Evolutionary conservation across 92 coral and sea anemone genomes (phyloP).

Genomic region (Phenganax subtilis): DNA sequence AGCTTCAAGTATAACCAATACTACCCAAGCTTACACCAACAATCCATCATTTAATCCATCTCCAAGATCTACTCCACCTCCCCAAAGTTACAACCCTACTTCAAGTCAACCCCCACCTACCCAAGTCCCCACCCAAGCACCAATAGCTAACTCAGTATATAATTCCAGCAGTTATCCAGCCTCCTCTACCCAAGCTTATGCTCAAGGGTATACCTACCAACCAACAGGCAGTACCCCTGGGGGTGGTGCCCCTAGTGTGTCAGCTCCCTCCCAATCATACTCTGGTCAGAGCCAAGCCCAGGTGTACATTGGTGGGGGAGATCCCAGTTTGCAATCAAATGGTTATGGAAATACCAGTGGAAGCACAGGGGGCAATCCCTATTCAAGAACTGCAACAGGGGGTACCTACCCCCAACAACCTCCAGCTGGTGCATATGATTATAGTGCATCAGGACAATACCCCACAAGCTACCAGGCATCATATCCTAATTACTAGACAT

Average conservation of each 20-base stretch:
- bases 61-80: conserved; percentile 37
- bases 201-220: conserved; percentile 31
- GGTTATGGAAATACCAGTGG: background rate
- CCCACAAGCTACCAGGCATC: conserved; percentile 23
- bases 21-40: conserved; percentile 24
- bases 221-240: conserved; percentile 14
- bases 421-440: conserved; percentile 24
- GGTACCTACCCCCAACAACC: conserved; percentile 29
- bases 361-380: conserved; percentile 4
- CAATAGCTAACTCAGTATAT: conserved; percentile 7
- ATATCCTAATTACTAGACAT: conserved; percentile 32
- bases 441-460: conserved; percentile 36
- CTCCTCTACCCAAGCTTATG: background rate
- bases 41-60: conserved; percentile 18
- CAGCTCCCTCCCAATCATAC: conserved; percentile 39
- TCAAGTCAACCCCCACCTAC: conserved; percentile 9
- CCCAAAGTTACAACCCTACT: conserved; percentile 32
- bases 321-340: conserved; percentile 5
- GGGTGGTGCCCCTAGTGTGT: conserved; percentile 20
- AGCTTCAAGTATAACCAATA: conserved; percentile 14
- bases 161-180: conserved; percentile 4
- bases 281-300: conserved; percentile 35
- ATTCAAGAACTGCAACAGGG: conserved; percentile 38
- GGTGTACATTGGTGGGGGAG: conserved; percentile 37
- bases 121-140: conserved; percentile 1